Percentiles rank a stretch among this genome's conserved stretches.
These are phyloP conservation scores for Sitta europaea DNA, from an alignment of 2,113 vertebrate genomes.

Conservation along the genomic window DNA sequence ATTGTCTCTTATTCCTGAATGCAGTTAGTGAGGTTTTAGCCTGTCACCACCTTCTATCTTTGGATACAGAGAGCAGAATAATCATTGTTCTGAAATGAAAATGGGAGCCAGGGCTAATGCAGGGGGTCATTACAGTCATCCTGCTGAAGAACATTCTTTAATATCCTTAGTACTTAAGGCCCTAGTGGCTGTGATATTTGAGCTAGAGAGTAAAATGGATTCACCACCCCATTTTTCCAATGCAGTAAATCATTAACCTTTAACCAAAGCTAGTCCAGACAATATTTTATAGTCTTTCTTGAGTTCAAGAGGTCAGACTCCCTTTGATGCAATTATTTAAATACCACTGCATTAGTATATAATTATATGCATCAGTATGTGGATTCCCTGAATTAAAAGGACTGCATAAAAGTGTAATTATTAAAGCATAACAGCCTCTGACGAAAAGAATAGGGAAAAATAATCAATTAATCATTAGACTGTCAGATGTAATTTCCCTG, in stretches of 20 bases:
- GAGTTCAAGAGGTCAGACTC: conserved; percentile 5
- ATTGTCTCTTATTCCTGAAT: neutral
- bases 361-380: conserved; percentile 4
- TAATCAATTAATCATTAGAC: conserved; percentile 13
- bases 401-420: neutral
- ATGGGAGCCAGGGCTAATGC: conserved; percentile 40
- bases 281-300: conserved; percentile 4
- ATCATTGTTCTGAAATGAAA: conserved; percentile 41
- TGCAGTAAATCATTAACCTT: conserved; percentile 25
- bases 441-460: neutral
- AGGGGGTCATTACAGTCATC: conserved; percentile 24
- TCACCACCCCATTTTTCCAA: neutral
- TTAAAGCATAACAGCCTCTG: neutral
- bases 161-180: conserved; percentile 16
- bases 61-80: neutral
- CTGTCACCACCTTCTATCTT: conserved; percentile 13
- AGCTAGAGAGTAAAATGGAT: conserved; percentile 1
- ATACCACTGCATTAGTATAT: conserved; percentile 13
- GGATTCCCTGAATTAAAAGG: conserved; percentile 1
- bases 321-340: conserved; percentile 34
- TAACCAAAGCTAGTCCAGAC: conserved; percentile 4
- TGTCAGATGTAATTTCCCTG: neutral
- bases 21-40: conserved; percentile 21
- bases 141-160: conserved; percentile 25
- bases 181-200: neutral